Evolutionary conservation across 1,140 invertebrate species (phyloP), one percentile per base, ranked within the genome.

Genomic region (Matsumurasca onukii): DNA sequence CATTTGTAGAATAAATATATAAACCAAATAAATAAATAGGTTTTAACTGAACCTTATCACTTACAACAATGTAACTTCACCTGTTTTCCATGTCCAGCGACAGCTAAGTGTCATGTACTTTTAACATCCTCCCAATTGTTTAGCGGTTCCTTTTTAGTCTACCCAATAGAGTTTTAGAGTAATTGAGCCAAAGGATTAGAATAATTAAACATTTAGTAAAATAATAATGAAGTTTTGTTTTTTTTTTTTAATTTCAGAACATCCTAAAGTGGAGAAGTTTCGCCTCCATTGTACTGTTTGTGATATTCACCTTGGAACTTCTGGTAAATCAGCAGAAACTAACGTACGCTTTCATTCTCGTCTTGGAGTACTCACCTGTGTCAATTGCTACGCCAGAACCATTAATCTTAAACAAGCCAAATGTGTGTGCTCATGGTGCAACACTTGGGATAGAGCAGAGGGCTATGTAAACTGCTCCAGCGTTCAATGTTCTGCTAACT

Each of bases 211-310:
- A n/a, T n/a, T n/a, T n/a, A n/a, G n/a, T n/a, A n/a, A n/a, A n/a
- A n/a, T n/a, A n/a, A n/a, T n/a, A n/a, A n/a, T n/a, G n/a, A n/a
- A n/a, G n/a, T n/a, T n/a, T n/a, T n/a, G n/a, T n/a, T 45, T 45
- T 45, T 45, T 45, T 12, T 45, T 45, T 17, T 45, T 45, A 12
- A 9, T 22, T 59, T 9, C 24, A 59, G 55, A 59, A 27, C 55
- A 59, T 27, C 2, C 15, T 3, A 59, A 5, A 22, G 5, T 59
- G 25, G 55, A 59, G 55, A 59, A 59, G 55, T 59, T 59, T 59
- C 55, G 55, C 2, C 25, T 59, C 24, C 55, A 59, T 27, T 59
- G 55, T n/a, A 59, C 55, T 3, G 55, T 59, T 22, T 59, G 55
- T 29, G 55, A 59, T 27, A 13, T 15, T 3, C 55, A 59, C 25